Percentiles rank a stretch among this genome's conserved stretches.
Evolutionary conservation across 2,797 vertebrate species (phyloP).

Genomic region (Lates japonicus): DNA sequence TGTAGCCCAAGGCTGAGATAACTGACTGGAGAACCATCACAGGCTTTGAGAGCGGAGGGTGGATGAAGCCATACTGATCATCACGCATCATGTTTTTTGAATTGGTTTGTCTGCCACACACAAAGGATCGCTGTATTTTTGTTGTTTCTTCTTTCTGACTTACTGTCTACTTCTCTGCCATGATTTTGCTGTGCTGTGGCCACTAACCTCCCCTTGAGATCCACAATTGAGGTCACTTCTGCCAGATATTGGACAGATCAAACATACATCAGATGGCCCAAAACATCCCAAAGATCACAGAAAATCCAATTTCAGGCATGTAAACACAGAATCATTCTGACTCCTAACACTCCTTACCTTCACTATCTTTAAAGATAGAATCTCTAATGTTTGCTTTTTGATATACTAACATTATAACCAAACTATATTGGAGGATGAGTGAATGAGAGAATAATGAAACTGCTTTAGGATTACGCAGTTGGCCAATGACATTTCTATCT

Average conservation of each 20-base stretch:
- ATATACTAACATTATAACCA: neutral
- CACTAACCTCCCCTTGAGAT: neutral
- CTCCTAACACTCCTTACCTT: neutral
- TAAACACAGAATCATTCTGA: conserved; percentile 3
- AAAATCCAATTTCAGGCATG: neutral
- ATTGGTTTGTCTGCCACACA: neutral
- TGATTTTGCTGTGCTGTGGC: neutral
- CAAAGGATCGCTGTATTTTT: neutral
- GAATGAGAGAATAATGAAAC: neutral
- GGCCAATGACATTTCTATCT: too few species aligned
- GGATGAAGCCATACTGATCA: neutral
- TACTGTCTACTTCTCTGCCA: neutral
- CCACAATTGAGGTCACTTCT: neutral
- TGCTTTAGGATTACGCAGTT: neutral
- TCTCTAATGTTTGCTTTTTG: neutral
- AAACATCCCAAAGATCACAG: neutral
- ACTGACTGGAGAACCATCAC: conserved; percentile 1
- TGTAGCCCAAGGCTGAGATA: conserved; percentile 23
- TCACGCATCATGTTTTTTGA: conserved; percentile 7
- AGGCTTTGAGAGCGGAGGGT: neutral
- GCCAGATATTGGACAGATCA: neutral
- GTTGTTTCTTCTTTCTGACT: neutral
- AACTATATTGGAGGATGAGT: neutral
- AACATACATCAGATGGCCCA: neutral
- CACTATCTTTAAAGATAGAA: neutral